phyloP scores from a whole-genome alignment of 2,797 vertebrate genomes.

The Oryzias sinensis region DNA sequence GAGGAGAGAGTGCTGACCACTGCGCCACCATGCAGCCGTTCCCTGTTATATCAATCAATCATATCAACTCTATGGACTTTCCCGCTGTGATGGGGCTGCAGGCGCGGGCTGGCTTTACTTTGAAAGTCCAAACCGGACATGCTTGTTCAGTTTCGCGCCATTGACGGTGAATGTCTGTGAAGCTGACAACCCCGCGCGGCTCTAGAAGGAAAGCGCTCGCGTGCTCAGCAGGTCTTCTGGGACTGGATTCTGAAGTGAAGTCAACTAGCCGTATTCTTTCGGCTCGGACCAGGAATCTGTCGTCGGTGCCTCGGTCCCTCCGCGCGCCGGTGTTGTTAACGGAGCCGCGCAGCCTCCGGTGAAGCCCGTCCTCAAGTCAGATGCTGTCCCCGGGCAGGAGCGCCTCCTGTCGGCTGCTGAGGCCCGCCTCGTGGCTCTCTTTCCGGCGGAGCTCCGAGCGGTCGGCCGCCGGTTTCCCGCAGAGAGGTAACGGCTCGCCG shows the following conservation, averaged over 20 bases:
- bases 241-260: too few species aligned
- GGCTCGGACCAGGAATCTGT: background rate
- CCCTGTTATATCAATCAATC: too few species aligned
- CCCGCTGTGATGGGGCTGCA: too few species aligned
- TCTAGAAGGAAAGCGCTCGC: too few species aligned
- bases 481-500: slow-evolving; percentile 53
- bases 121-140: slow-evolving; percentile 26
- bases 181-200: background rate
- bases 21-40: too few species aligned
- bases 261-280: background rate
- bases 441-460: slow-evolving; percentile 20
- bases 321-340: slow-evolving; percentile 5
- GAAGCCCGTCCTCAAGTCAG: slow-evolving; percentile 14
- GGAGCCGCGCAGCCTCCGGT: slow-evolving; percentile 14
- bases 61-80: too few species aligned
- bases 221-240: too few species aligned
- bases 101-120: slow-evolving; percentile 22
- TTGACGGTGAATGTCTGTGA: rapidly evolving
- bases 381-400: slow-evolving; percentile 62
- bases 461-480: slow-evolving; percentile 33
- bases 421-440: slow-evolving; percentile 33
- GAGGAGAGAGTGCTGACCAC: too few species aligned
- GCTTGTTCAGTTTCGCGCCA: background rate
- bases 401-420: slow-evolving; percentile 46
- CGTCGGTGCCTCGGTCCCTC: background rate